These are phyloP conservation scores for Homarus americanus DNA, from an alignment of 1,140 invertebrate species.

Conservation along the genomic window DNA sequence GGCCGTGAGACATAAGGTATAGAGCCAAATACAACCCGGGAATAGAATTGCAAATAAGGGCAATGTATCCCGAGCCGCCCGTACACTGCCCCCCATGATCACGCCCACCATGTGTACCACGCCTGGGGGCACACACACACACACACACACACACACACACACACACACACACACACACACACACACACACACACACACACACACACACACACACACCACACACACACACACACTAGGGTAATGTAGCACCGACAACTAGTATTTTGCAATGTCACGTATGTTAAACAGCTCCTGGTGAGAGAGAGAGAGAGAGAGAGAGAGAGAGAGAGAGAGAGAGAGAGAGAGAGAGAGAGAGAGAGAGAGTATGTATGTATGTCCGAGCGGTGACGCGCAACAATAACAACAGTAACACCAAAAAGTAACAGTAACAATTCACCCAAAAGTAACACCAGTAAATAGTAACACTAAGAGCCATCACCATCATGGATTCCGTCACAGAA, in stretches of 20 bases:
- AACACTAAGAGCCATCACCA: background rate
- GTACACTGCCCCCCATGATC: background rate
- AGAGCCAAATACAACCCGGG: background rate
- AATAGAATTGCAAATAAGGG: conserved; percentile 19
- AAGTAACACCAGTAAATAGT: background rate
- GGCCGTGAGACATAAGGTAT: conserved; percentile 8
- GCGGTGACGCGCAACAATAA: background rate
- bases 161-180: background rate
- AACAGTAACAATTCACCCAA: background rate
- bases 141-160: background rate
- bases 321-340: too few relatives aligned
- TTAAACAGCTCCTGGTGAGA: too few relatives aligned
- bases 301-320: too few relatives aligned
- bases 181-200: background rate
- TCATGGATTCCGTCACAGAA: conserved; percentile 15
- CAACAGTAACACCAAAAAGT: background rate
- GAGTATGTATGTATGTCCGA: too few relatives aligned
- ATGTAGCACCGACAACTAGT: too few relatives aligned
- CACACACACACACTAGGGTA: too few relatives aligned
- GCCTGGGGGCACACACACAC: background rate
- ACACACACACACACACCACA: background rate
- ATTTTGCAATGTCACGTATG: too few relatives aligned
- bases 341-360: too few relatives aligned
- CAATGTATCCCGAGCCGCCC: background rate
- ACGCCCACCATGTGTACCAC: background rate